Conservation (phyloP, 2,888 invertebrate genomes). For the Pyrrhia umbra region DNA sequence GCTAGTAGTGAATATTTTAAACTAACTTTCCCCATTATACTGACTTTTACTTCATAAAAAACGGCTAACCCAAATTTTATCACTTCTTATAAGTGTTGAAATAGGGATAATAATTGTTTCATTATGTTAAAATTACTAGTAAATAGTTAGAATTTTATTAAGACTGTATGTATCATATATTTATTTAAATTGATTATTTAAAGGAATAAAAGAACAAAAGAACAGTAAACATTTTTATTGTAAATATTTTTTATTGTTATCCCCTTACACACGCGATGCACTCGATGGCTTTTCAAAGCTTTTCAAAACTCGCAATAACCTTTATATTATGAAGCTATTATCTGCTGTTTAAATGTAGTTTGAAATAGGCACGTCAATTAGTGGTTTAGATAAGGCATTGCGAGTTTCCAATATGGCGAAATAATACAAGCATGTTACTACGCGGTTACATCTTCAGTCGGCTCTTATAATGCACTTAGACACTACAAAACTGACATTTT, state of each 20-base stretch:
- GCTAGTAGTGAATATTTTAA: no score
- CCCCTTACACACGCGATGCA: constrained; percentile 85
- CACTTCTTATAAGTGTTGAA: no score
- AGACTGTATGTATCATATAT: no score
- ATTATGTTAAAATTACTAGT: no score
- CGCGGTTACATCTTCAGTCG: constrained; percentile 78
- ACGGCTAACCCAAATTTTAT: no score
- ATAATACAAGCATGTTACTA: constrained; percentile 77
- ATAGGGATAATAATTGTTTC: no score
- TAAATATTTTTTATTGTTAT: constrained; percentile 89
- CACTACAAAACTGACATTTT: constrained; percentile 71
- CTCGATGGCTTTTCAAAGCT: constrained; percentile 79
- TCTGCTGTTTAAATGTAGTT: constrained; percentile 45
- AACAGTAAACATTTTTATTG: constrained; percentile 90
- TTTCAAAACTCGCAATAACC: constrained; percentile 74
- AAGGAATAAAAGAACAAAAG: constrained; percentile 78
- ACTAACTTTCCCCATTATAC: no score
- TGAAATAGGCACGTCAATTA: constrained; percentile 69
- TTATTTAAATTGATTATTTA: no score
- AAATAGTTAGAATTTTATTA: no score
- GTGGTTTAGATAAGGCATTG: constrained; percentile 67
- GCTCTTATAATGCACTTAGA: constrained; percentile 81
- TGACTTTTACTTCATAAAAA: no score
- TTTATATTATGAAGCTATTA: constrained; percentile 47
- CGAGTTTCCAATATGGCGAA: constrained; percentile 76